Evolutionary conservation across 2,797 vertebrate genomes (phyloP).

Genomic region (Aphelocoma californica): DNA sequence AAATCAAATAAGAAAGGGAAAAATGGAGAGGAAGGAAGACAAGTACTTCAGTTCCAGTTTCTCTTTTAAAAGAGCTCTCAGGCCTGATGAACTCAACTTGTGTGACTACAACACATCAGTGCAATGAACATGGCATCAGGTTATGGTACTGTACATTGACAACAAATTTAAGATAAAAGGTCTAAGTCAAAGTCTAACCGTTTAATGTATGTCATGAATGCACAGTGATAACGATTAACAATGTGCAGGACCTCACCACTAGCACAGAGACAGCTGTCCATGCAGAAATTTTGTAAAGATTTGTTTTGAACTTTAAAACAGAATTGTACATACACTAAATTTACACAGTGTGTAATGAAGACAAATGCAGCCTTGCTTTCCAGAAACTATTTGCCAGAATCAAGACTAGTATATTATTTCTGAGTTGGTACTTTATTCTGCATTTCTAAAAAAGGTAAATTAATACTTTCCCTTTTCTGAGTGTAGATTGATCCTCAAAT

Average conservation of each 20-base stretch:
- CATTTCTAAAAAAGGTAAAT: neutral
- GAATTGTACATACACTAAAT: neutral
- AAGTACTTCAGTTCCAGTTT: neutral
- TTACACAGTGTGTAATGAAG: neutral
- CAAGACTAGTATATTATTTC: neutral
- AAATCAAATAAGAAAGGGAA: neutral
- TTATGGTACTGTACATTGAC: neutral
- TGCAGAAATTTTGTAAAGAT: neutral
- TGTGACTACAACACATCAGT: neutral
- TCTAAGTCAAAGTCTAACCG: neutral
- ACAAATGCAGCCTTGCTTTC: neutral
- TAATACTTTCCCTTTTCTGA: neutral
- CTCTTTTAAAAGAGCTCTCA: neutral
- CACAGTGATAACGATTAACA: neutral
- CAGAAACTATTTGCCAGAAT: neutral
- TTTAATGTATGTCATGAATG: neutral
- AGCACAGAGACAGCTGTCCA: neutral
- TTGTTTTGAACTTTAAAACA: neutral
- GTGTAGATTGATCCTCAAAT: neutral
- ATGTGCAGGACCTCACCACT: neutral
- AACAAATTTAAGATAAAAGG: neutral
- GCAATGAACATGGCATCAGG: neutral
- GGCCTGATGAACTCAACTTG: neutral
- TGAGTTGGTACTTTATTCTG: neutral
- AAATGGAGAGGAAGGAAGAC: neutral